Evolutionary conservation across 2,113 vertebrate genomes (phyloP).

Genomic region (Rhinoptilus africanus): DNA sequence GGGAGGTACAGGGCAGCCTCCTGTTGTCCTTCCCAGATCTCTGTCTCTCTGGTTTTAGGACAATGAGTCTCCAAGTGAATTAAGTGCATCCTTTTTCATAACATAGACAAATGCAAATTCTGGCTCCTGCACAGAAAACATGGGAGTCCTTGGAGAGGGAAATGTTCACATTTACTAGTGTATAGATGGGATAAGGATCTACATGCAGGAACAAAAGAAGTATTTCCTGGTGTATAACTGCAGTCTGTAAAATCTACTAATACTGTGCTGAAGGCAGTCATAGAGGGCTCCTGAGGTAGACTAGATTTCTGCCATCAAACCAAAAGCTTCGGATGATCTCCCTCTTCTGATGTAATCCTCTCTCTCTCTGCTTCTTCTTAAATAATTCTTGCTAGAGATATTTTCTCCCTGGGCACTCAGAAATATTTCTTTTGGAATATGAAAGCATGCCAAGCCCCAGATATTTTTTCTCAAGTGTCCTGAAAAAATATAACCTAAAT

Average conservation of each 20-base stretch:
- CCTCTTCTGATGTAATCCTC: neutral
- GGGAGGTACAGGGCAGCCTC: neutral
- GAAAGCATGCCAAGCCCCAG: neutral
- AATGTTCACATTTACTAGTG: neutral
- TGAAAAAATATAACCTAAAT: neutral
- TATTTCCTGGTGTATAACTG: neutral
- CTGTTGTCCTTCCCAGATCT: neutral
- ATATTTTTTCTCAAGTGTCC: neutral
- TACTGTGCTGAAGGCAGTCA: neutral
- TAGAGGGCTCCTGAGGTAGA: neutral
- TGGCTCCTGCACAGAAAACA: neutral
- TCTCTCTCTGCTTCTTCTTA: neutral
- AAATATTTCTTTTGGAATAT: neutral
- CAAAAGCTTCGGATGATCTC: neutral
- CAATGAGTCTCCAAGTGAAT: neutral
- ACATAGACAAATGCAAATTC: neutral
- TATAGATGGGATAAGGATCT: neutral
- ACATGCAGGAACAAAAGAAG: neutral
- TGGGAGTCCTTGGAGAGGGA: neutral
- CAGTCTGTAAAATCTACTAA: neutral
- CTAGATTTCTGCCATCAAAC: neutral
- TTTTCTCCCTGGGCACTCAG: neutral
- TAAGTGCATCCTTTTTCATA: neutral
- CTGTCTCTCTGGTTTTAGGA: neutral
- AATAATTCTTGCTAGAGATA: neutral